phyloP scores from a whole-genome alignment of 2,888 invertebrate species.

The Trachelus stipa region DNA sequence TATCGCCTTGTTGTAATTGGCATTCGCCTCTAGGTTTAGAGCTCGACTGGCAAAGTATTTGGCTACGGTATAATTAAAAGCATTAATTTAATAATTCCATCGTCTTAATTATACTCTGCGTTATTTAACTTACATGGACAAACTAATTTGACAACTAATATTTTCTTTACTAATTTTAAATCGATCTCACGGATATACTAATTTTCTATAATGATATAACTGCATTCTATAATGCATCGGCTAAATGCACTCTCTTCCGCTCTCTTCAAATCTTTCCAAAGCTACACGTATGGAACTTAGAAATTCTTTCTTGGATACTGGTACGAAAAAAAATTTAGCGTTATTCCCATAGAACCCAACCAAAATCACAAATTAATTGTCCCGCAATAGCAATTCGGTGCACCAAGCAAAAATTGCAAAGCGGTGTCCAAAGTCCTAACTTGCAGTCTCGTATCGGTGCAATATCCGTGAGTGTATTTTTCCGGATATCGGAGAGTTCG shows the following conservation, averaged over 20 bases:
- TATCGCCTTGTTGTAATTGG: background rate
- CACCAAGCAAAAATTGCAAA: conserved; percentile 35
- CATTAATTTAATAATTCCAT: background rate
- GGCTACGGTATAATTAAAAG: background rate
- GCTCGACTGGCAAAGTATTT: background rate
- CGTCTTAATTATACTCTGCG: background rate
- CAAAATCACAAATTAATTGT: conserved; percentile 17
- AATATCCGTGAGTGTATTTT: conserved; percentile 63
- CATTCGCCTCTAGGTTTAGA: background rate
- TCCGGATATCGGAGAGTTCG: conserved; percentile 47
- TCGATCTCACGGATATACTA: background rate
- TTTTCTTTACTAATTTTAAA: background rate
- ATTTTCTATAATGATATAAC: background rate
- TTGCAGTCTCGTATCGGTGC: conserved; percentile 50
- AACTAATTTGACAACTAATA: background rate
- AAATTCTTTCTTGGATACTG: background rate
- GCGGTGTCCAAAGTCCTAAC: conserved; percentile 28
- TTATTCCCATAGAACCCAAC: background rate
- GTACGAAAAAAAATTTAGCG: background rate
- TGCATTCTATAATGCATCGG: background rate
- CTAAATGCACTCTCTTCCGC: background rate
- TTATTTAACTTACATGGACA: background rate
- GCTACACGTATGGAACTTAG: background rate
- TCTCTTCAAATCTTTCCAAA: background rate
- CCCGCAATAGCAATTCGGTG: conserved; percentile 55